phyloP scores from a whole-genome alignment of 2,113 vertebrate genomes.

The Dascyllus trimaculatus region DNA sequence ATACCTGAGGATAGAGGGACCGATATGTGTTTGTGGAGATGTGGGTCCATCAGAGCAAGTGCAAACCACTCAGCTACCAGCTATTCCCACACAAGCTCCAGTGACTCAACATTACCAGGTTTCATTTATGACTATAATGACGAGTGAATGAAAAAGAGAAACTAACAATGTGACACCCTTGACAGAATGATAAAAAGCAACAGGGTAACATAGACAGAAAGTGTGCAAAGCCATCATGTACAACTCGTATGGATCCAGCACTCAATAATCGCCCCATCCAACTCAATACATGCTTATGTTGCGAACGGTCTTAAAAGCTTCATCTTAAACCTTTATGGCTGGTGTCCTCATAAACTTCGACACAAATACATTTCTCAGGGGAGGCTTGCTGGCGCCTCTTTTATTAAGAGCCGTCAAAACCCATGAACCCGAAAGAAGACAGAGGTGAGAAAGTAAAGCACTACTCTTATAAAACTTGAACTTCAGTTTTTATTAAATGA shows the following conservation, averaged over 20 bases:
- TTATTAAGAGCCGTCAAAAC: conserved; percentile 33
- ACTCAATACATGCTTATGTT: conserved; percentile 47
- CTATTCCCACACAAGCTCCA: conserved; percentile 4
- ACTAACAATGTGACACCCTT: not conserved
- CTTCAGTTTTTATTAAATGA: conserved; percentile 14
- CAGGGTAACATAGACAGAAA: not conserved
- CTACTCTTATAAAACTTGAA: conserved; percentile 18
- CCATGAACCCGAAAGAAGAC: conserved; percentile 17
- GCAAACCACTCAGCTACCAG: conserved; percentile 14
- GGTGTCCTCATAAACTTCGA: conserved; percentile 50
- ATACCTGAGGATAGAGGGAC: not conserved
- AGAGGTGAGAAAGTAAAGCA: not conserved
- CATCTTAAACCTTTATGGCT: conserved; percentile 62
- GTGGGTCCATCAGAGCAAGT: not conserved
- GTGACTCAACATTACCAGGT: conserved; percentile 19
- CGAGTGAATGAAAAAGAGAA: conserved; percentile 8
- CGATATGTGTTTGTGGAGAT: not conserved
- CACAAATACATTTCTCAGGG: conserved; percentile 46
- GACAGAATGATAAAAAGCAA: conserved; percentile 11
- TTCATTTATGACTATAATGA: conserved; percentile 15
- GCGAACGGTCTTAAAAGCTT: conserved; percentile 61
- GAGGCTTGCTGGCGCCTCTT: conserved; percentile 28
- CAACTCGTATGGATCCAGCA: conserved; percentile 16
- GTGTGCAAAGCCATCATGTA: not conserved
- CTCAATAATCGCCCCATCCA: conserved; percentile 17